A percentile compares a stretch with the other conserved stretches of the same genome.
Evolutionary conservation across 1,140 invertebrate species (phyloP).

Genomic region (Nilaparvata lugens): DNA sequence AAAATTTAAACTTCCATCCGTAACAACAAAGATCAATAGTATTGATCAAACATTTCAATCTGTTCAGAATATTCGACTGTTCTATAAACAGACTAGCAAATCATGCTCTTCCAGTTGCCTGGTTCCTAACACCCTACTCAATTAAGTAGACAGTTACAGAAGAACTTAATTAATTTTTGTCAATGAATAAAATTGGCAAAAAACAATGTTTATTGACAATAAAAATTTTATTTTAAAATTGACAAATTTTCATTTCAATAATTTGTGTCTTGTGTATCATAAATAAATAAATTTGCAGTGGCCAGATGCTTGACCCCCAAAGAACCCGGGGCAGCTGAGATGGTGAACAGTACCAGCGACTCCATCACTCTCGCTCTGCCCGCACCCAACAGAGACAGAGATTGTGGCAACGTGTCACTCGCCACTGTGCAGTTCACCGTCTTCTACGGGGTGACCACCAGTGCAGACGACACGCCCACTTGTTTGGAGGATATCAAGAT

Average conservation of each 20-base stretch:
- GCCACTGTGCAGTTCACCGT: conserved; percentile 58
- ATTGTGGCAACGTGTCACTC: conserved; percentile 51
- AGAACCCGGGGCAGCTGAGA: conserved; percentile 37
- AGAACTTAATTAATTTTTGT: too few relatives aligned
- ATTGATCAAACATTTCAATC: too few relatives aligned
- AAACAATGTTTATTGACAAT: too few relatives aligned
- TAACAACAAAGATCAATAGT: too few relatives aligned
- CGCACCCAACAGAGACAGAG: conserved; percentile 38
- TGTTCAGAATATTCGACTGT: too few relatives aligned
- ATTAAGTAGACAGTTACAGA: too few relatives aligned
- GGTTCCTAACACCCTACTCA: too few relatives aligned
- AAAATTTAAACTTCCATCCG: too few relatives aligned
- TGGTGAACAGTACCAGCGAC: conserved; percentile 45
- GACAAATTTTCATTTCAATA: not conserved
- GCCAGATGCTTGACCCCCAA: conserved; percentile 56
- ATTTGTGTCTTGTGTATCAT: too few relatives aligned
- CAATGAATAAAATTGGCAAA: too few relatives aligned
- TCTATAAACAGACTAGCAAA: too few relatives aligned
- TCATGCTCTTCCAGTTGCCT: too few relatives aligned
- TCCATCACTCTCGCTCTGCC: conserved; percentile 56
- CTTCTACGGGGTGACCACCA: conserved; percentile 43
- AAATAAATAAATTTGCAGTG: conserved; percentile 29
- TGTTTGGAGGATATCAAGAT: conserved; percentile 8
- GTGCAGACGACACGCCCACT: conserved; percentile 21
- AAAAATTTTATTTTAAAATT: not conserved